Conservation (phyloP, 2,113 vertebrate genomes). For the Parotia lawesii region DNA sequence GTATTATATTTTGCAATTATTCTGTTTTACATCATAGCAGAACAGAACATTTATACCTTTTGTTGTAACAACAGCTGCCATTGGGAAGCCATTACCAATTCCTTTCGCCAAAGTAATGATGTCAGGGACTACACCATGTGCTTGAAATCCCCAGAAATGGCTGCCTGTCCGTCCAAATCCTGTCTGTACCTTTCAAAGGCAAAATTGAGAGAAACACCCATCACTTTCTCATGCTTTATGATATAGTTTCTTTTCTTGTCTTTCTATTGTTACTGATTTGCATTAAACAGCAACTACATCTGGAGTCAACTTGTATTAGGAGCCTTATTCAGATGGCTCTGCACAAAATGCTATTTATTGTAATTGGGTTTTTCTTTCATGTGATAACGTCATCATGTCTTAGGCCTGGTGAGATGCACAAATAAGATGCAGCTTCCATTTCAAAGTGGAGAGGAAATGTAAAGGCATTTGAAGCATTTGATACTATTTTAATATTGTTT, state of each 20-base stretch:
- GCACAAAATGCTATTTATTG: not conserved
- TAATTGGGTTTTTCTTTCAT: not conserved
- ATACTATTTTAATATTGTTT: not conserved
- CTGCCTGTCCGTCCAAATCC: conserved; percentile 90
- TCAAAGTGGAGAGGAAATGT: not conserved
- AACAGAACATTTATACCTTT: conserved; percentile 72
- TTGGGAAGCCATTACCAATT: conserved; percentile 96
- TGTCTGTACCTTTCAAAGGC: conserved; percentile 85
- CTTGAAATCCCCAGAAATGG: conserved; percentile 95
- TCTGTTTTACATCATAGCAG: not conserved
- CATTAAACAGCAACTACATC: not conserved
- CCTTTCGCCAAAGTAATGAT: conserved; percentile 94
- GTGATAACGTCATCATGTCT: not conserved
- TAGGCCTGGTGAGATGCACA: not conserved
- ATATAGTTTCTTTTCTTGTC: not conserved
- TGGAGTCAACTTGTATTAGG: not conserved
- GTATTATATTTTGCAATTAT: not conserved
- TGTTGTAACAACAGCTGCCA: conserved; percentile 91
- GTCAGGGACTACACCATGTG: conserved; percentile 86
- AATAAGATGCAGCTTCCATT: not conserved
- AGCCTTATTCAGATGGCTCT: not conserved
- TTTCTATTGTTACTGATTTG: not conserved
- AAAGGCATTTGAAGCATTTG: not conserved
- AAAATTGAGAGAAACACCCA: not conserved
- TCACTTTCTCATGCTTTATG: not conserved